Conservation (phyloP, 2,113 vertebrate species). For the Protobothrops flavoviridis region DNA sequence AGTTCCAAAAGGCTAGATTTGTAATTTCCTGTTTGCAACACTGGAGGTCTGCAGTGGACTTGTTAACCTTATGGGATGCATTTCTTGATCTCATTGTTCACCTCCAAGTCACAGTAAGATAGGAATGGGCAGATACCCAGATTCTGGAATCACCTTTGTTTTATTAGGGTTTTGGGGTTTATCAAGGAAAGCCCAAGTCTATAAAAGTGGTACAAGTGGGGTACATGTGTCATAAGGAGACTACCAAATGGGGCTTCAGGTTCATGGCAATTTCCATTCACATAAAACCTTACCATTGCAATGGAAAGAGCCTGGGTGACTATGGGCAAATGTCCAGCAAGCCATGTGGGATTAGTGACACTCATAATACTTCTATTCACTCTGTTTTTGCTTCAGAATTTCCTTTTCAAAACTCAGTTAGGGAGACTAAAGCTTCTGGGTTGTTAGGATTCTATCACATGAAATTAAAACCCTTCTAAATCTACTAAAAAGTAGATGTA, state of each 20-base stretch:
- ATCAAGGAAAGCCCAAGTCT: not conserved
- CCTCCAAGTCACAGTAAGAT: not conserved
- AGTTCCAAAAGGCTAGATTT: not conserved
- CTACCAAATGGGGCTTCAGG: not conserved
- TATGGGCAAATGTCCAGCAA: not conserved
- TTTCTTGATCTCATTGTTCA: not conserved
- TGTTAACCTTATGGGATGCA: not conserved
- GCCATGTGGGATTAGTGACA: not conserved
- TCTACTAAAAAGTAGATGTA: not conserved
- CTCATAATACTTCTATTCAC: not conserved
- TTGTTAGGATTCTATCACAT: not conserved
- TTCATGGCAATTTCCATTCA: not conserved
- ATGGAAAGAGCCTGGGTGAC: not conserved
- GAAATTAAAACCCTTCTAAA: not conserved
- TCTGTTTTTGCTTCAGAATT: not conserved
- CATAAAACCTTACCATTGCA: not conserved
- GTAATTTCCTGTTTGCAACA: not conserved
- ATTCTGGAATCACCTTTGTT: not conserved
- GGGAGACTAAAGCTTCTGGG: not conserved
- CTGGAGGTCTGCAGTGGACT: not conserved
- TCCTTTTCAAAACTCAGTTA: not conserved
- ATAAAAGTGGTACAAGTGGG: not conserved
- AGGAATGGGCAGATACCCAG: not conserved
- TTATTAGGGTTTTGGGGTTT: not conserved
- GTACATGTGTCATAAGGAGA: not conserved